These are phyloP conservation scores for Sicus ferrugineus DNA, from an alignment of 2,888 invertebrate species.

Conservation along the genomic window DNA sequence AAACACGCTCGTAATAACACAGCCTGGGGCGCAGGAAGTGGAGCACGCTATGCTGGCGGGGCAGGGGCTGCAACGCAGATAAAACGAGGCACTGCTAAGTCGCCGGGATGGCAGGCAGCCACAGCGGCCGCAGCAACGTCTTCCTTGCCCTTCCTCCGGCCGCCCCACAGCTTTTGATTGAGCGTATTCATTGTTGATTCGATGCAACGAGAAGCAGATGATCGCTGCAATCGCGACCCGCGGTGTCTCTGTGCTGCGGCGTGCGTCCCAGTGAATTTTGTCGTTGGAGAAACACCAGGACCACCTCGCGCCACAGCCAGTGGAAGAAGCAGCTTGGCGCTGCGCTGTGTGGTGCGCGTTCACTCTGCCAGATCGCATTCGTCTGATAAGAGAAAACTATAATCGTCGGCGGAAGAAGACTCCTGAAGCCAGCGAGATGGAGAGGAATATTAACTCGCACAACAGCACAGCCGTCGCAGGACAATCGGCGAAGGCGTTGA, in stretches of 20 bases:
- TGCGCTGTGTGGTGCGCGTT: conserved; percentile 6
- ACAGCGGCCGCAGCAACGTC: not conserved
- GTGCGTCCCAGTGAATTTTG: not conserved
- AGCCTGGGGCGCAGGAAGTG: conserved; percentile 28
- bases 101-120: not conserved
- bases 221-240: conserved; percentile 23
- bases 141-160: not conserved
- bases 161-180: not conserved
- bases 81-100: not conserved
- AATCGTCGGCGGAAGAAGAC: conserved; percentile 25
- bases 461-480: conserved; percentile 7
- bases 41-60: conserved; percentile 19
- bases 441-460: conserved; percentile 26
- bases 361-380: conserved; percentile 21
- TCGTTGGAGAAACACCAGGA: not conserved
- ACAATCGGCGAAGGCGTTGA: conserved; percentile 29
- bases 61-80: conserved; percentile 1
- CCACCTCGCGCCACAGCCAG: not conserved
- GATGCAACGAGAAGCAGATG: conserved; percentile 18
- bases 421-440: conserved; percentile 27
- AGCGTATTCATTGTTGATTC: conserved; percentile 3
- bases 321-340: not conserved
- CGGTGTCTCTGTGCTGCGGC: conserved; percentile 8
- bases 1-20: not conserved
- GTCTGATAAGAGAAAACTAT: conserved; percentile 22